Conservation (phyloP, 2,797 vertebrate species). For the Setipinna tenuifilis region DNA sequence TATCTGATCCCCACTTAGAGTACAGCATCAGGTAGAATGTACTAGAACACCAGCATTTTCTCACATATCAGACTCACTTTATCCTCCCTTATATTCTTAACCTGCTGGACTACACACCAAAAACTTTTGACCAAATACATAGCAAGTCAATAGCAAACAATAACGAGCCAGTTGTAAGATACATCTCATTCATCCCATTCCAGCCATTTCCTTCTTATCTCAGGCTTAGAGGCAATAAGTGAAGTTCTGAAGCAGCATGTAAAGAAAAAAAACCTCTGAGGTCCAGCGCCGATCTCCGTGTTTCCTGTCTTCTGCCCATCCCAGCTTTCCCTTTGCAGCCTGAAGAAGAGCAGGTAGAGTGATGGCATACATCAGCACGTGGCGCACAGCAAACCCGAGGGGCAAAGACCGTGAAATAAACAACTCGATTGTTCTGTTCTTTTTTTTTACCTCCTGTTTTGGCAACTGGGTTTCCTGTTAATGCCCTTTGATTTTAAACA, state of each 20-base stretch:
- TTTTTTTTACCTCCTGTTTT: neutral
- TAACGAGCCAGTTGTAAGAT: too few relatives aligned
- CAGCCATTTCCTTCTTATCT: neutral
- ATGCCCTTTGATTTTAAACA: constrained; percentile 22
- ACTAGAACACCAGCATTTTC: neutral
- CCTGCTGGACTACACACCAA: neutral
- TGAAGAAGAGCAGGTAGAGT: neutral
- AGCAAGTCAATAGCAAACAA: neutral
- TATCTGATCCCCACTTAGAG: neutral
- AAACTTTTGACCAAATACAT: neutral
- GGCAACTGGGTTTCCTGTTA: constrained; percentile 10
- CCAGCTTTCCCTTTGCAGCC: neutral
- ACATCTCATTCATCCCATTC: neutral
- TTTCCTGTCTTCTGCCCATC: neutral
- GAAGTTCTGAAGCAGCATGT: neutral
- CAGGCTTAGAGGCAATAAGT: neutral
- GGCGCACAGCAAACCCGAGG: neutral
- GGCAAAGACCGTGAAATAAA: neutral
- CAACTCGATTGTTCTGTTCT: neutral
- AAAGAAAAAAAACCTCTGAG: neutral
- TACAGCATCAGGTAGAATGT: neutral
- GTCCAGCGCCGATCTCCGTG: neutral
- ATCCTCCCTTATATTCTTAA: neutral
- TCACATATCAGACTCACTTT: neutral
- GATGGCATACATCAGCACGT: neutral